These are phyloP conservation scores for Catharus bicknelli DNA, from an alignment of 2,113 vertebrate genomes.

Conservation along the genomic window DNA sequence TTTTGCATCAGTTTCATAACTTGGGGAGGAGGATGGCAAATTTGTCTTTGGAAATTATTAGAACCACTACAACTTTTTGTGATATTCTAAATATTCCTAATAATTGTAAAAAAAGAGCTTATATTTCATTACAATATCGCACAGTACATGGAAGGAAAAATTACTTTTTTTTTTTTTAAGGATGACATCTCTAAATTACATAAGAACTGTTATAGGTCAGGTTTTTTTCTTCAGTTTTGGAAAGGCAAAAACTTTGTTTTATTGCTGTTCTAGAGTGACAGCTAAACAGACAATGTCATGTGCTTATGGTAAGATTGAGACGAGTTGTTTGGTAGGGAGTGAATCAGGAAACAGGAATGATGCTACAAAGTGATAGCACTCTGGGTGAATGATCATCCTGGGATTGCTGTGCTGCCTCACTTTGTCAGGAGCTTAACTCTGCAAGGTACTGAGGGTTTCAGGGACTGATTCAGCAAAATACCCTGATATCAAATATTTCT, in stretches of 20 bases:
- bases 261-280: background rate
- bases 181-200: background rate
- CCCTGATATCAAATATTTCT: background rate
- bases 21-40: background rate
- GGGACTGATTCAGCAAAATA: background rate
- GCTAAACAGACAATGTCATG: background rate
- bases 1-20: background rate
- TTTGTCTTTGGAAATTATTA: background rate
- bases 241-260: background rate
- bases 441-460: background rate
- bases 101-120: background rate
- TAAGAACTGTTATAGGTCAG: background rate
- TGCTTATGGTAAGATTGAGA: background rate
- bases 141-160: fast-evolving
- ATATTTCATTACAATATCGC: background rate
- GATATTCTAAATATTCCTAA: background rate
- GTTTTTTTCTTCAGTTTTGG: background rate
- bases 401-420: background rate
- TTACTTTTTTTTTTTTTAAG: background rate
- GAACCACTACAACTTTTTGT: background rate
- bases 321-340: background rate
- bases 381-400: background rate
- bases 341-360: background rate
- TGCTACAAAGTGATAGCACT: background rate
- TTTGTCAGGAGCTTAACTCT: background rate